Percentiles rank a stretch among this genome's conserved stretches.
Evolutionary conservation across 2,888 invertebrate species (phyloP).

Genomic region (Argyra leucocephala): DNA sequence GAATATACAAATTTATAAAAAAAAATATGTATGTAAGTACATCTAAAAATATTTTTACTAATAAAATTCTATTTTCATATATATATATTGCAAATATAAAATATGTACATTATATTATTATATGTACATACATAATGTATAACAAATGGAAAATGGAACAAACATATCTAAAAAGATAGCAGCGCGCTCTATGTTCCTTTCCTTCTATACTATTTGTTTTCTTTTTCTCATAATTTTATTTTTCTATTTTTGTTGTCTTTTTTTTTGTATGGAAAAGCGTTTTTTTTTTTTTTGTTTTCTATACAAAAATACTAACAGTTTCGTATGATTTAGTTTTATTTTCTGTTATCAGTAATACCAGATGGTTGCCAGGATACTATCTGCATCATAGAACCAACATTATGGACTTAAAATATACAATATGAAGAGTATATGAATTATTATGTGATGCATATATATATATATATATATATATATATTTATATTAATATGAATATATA

Average conservation of each 20-base stretch:
- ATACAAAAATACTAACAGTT: slow-evolving; percentile 10
- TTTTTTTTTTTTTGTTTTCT: neutral
- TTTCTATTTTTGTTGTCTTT: too few species aligned
- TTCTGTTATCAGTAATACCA: slow-evolving; percentile 22
- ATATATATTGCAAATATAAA: too few species aligned
- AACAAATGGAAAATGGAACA: neutral
- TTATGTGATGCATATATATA: neutral
- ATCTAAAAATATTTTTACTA: too few species aligned
- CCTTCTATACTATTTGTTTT: too few species aligned
- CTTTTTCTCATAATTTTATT: too few species aligned
- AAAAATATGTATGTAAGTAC: too few species aligned
- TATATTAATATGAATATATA: neutral
- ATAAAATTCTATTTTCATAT: too few species aligned
- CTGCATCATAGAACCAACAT: slow-evolving; percentile 16
- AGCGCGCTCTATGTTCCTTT: neutral
- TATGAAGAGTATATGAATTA: too few species aligned
- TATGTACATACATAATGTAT: too few species aligned
- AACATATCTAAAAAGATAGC: neutral
- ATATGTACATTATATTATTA: too few species aligned
- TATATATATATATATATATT: neutral
- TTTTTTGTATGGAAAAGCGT: too few species aligned
- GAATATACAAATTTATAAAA: too few species aligned
- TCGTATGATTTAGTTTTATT: slow-evolving; percentile 21
- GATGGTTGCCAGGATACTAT: slow-evolving; percentile 24
- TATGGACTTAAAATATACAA: neutral